Percentiles rank a stretch among this genome's conserved stretches.
These are phyloP conservation scores for Xanthia togata DNA, from an alignment of 2,888 invertebrate species.

Conservation along the genomic window DNA sequence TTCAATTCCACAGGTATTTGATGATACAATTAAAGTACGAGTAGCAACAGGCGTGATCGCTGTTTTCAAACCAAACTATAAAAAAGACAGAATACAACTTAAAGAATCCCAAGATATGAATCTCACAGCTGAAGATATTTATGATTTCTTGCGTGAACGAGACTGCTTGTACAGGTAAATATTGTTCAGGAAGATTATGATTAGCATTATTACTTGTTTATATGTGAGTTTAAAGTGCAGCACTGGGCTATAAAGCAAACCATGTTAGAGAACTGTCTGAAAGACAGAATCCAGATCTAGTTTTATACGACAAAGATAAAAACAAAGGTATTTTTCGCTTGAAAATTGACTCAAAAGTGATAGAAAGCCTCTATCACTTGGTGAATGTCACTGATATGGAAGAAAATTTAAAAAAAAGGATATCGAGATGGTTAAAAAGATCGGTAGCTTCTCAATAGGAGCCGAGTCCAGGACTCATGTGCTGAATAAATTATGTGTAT, in stretches of 20 bases:
- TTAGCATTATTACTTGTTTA: not conserved
- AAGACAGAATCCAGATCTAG: not conserved
- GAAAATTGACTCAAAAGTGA: no score
- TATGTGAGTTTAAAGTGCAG: not conserved
- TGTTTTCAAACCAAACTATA: not conserved
- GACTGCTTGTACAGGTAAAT: conserved; percentile 70
- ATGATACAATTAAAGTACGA: conserved; percentile 68
- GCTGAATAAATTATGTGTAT: not conserved
- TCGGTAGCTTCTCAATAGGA: not conserved
- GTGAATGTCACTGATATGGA: not conserved
- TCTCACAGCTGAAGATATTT: conserved; percentile 69
- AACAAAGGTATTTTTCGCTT: not conserved
- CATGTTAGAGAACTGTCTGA: not conserved
- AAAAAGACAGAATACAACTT: conserved; percentile 8
- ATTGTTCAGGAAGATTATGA: not conserved
- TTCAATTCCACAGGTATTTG: conserved; percentile 66
- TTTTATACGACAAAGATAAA: not conserved
- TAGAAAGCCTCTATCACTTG: no score
- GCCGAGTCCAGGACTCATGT: not conserved
- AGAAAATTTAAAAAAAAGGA: not conserved
- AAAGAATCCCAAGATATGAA: conserved; percentile 43
- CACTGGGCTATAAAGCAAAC: not conserved
- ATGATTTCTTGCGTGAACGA: conserved; percentile 66
- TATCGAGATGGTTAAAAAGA: not conserved
- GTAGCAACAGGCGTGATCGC: conserved; percentile 71